These are phyloP conservation scores for Baccha elongata DNA, from an alignment of 2,888 invertebrate species.

Conservation along the genomic window DNA sequence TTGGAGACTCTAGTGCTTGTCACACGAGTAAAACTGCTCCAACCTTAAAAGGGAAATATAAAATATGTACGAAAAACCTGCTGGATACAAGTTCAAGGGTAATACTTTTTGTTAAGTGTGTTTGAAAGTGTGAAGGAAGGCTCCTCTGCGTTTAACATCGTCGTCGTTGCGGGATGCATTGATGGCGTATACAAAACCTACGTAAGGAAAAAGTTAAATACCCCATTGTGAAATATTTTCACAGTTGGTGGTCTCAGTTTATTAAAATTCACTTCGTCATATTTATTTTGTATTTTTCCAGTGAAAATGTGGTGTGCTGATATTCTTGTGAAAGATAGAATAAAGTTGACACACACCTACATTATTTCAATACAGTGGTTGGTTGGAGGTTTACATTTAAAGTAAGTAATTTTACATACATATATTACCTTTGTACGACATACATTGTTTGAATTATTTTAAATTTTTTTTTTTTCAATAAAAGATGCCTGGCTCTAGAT, in stretches of 20 bases:
- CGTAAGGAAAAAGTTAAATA: constrained; percentile 50
- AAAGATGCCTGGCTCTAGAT: constrained; percentile 30
- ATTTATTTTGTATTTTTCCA: constrained; percentile 5
- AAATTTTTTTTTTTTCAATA: constrained; percentile 70
- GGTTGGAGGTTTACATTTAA: constrained; percentile 15
- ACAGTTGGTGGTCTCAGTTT: constrained; percentile 69
- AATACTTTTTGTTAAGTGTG: constrained; percentile 27
- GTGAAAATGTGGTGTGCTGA: constrained; percentile 5
- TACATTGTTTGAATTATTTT: constrained; percentile 49
- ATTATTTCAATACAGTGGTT: not conserved
- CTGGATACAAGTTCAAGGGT: constrained; percentile 53
- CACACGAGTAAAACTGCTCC: constrained; percentile 25
- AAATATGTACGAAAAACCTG: constrained; percentile 30
- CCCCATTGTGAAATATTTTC: constrained; percentile 68
- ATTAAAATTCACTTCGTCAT: constrained; percentile 69
- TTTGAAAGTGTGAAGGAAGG: not conserved
- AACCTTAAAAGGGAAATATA: constrained; percentile 50
- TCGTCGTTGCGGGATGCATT: constrained; percentile 26
- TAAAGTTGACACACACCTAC: constrained; percentile 38
- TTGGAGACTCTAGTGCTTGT: constrained; percentile 7
- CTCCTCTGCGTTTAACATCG: constrained; percentile 11
- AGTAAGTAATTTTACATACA: constrained; percentile 61
- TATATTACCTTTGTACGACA: constrained; percentile 30
- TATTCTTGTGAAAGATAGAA: constrained; percentile 25
- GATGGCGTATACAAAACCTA: constrained; percentile 15